Evolutionary conservation across 2,888 invertebrate genomes (phyloP).

Genomic region (Linnaemya vulpina): DNA sequence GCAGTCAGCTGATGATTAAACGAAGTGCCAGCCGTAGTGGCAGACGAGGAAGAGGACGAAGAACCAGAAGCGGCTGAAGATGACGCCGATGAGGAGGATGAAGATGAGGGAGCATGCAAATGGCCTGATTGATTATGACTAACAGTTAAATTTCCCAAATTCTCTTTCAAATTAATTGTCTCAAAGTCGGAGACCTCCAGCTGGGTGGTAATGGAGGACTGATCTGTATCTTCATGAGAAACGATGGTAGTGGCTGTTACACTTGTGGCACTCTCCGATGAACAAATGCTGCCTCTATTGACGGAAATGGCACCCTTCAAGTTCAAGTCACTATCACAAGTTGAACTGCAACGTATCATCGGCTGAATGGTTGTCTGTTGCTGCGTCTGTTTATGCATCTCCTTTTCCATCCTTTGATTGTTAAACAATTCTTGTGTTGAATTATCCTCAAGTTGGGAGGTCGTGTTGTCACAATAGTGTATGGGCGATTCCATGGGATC

Average conservation of each 20-base stretch:
- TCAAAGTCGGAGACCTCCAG: slow-evolving; percentile 64
- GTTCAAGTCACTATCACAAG: slow-evolving; percentile 76
- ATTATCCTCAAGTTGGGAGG: slow-evolving; percentile 81
- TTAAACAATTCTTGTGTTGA: slow-evolving; percentile 57
- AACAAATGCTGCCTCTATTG: slow-evolving; percentile 67
- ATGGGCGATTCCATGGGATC: slow-evolving; percentile 82
- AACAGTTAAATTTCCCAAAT: slow-evolving; percentile 39
- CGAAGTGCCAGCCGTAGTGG: slow-evolving; percentile 68
- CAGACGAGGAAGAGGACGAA: slow-evolving; percentile 48
- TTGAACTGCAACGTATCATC: slow-evolving; percentile 71
- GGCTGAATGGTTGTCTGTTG: slow-evolving; percentile 74
- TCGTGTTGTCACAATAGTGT: slow-evolving; percentile 82
- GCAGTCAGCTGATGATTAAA: slow-evolving; percentile 82
- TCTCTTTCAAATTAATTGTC: slow-evolving; percentile 57
- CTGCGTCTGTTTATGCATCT: slow-evolving; percentile 68
- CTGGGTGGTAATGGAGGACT: slow-evolving; percentile 65
- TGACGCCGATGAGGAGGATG: slow-evolving; percentile 50
- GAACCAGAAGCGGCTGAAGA: slow-evolving; percentile 29
- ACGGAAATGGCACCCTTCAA: slow-evolving; percentile 27
- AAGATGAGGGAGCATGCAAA: slow-evolving; percentile 37
- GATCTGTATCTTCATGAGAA: slow-evolving; percentile 67
- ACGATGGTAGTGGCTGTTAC: slow-evolving; percentile 67
- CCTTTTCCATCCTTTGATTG: slow-evolving; percentile 75
- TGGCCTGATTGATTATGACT: slow-evolving; percentile 45
- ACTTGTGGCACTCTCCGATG: slow-evolving; percentile 72